Conservation (phyloP, 2,888 invertebrate species). For the Protophormia terraenovae region DNA sequence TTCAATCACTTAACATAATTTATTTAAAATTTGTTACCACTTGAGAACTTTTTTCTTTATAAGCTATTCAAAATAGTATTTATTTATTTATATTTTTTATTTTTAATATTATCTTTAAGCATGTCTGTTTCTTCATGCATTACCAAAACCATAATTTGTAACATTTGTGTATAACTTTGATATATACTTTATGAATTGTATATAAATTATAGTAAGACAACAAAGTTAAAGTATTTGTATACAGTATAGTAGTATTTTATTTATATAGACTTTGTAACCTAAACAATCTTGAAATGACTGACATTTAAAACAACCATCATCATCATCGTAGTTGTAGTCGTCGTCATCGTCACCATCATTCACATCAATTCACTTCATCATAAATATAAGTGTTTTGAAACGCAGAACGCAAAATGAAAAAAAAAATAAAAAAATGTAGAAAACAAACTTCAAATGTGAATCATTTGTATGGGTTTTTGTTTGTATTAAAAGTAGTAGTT, state of each 20-base stretch:
- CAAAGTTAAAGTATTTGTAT: background rate
- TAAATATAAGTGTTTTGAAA: constrained; percentile 33
- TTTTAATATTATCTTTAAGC: background rate
- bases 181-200: background rate
- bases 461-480: constrained; percentile 15
- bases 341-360: background rate
- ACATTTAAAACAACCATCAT: constrained; percentile 34
- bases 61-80: background rate
- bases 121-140: background rate
- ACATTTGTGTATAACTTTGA: background rate
- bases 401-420: background rate
- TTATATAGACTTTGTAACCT: background rate
- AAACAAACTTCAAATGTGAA: constrained; percentile 15
- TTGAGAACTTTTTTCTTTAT: background rate
- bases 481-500: constrained; percentile 2
- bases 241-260: no score
- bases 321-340: no score
- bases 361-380: constrained; percentile 23
- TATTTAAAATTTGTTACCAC: no score
- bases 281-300: constrained; percentile 24
- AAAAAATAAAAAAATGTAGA: background rate
- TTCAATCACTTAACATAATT: no score
- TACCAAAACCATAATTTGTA: background rate
- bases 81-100: background rate
- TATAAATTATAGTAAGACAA: background rate